These are phyloP conservation scores for Leistus spinibarbis DNA, from an alignment of 2,888 invertebrate genomes.

Conservation along the genomic window DNA sequence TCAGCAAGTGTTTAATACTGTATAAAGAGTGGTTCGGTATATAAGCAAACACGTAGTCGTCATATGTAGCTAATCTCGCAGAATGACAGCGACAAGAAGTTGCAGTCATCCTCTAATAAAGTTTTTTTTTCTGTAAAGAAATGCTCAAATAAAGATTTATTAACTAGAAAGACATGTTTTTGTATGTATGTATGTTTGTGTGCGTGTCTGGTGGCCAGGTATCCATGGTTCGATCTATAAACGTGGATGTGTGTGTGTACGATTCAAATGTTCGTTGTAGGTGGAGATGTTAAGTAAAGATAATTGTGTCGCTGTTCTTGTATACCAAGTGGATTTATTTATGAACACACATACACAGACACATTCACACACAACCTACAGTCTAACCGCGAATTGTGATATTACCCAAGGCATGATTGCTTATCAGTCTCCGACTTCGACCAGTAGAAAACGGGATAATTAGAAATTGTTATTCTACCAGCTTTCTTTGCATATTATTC, in stretches of 20 bases:
- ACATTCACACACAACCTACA: neutral
- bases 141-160: too few relatives aligned
- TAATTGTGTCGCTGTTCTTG: neutral
- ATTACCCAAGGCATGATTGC: conserved; percentile 1
- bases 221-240: neutral
- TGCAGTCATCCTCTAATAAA: neutral
- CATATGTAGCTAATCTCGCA: neutral
- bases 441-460: neutral
- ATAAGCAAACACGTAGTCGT: neutral
- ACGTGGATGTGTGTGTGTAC: neutral
- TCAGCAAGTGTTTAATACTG: conserved; percentile 2
- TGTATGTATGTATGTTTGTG: neutral
- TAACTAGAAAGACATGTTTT: too few relatives aligned
- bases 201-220: neutral
- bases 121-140: neutral
- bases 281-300: neutral
- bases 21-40: neutral
- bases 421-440: neutral
- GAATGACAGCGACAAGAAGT: neutral
- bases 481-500: conserved; percentile 3
- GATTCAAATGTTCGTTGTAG: neutral
- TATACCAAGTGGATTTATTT: conserved; percentile 3
- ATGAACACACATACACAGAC: neutral
- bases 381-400: neutral
- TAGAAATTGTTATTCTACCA: neutral